Base-by-base conservation (phyloP, 1,140 invertebrate genomes). In the Camponotus floridanus region DNA sequence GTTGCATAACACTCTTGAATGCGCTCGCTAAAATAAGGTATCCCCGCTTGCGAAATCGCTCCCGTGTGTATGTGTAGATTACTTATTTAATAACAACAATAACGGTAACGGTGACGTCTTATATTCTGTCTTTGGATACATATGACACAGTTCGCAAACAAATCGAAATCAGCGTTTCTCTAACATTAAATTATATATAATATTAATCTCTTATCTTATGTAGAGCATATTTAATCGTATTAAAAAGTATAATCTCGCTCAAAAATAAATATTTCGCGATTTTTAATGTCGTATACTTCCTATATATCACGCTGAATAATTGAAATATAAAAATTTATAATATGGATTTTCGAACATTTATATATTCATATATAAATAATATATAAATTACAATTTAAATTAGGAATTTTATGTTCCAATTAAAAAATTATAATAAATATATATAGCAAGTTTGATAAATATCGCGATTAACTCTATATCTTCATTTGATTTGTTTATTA, bases 1-100 rank as follows among this genome's bases (percentile, higher is more conserved):
- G 79, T 81, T 81, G 55, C 79, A 80, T 80, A 83, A 83, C 73
- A 83, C 79, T 68, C 76, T 83, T 83, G 68, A 74, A 83, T 83
- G 79, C 79, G 68, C 68, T 83, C 79, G 68, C 51, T 83, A 83
- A 83, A 83, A 81, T 81, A 81, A 81, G 13, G 51, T 83, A 83
- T 83, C 31, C 79, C 68, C 79, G 79, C 68, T 83, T 83, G 55
- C 68, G 68, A 73, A 73, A 31, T 83, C 79, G 68, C 79, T 83
- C 68, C 79, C 45, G 39, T 83, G 45, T 83, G 73, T 83, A 48
- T 83, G 73, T 83, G 79, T 73, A 83, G 55, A 74, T 80, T 61
- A 61, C 42, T 83, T 74, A 83, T 61, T 83, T 74, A 74, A 83
- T 83, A 83, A 83, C 79, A 83, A 83, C 79, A 74, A 83, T 57